Percentiles rank a stretch among this genome's conserved stretches.
Evolutionary conservation across 2,888 invertebrate genomes (phyloP).

Genomic region (Protonemura montana): DNA sequence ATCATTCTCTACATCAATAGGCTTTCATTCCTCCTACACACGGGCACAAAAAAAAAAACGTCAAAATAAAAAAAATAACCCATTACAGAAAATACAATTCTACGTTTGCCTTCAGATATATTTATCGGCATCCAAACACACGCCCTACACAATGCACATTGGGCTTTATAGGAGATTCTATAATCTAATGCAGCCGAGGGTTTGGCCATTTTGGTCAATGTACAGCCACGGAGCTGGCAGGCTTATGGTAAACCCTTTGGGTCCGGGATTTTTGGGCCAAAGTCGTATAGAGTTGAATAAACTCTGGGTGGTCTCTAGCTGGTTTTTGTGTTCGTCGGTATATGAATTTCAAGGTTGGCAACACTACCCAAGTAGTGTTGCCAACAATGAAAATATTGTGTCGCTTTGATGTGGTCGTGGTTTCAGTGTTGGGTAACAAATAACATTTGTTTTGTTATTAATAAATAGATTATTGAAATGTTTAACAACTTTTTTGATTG

Average conservation of each 20-base stretch:
- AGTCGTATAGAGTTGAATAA: neutral
- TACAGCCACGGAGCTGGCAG: neutral
- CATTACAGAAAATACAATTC: neutral
- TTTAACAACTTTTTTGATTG: no score
- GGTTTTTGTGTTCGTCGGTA: neutral
- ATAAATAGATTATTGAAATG: no score
- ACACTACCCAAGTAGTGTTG: neutral
- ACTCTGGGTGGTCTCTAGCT: neutral
- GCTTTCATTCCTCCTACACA: neutral
- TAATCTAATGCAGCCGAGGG: neutral
- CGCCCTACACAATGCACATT: neutral
- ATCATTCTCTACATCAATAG: neutral
- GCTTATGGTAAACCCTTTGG: neutral
- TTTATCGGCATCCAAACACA: neutral
- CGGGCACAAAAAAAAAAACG: neutral
- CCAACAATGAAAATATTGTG: no score
- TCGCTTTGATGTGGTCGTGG: no score
- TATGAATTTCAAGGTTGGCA: neutral
- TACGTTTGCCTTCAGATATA: neutral
- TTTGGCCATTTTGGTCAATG: neutral
- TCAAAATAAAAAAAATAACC: neutral
- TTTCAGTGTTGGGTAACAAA: no score
- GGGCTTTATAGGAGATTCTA: slow-evolving; percentile 12
- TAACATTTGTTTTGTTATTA: no score
- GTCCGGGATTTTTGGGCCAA: neutral